Evolutionary conservation across 2,888 invertebrate species (phyloP).

Genomic region (Oligia latruncula): DNA sequence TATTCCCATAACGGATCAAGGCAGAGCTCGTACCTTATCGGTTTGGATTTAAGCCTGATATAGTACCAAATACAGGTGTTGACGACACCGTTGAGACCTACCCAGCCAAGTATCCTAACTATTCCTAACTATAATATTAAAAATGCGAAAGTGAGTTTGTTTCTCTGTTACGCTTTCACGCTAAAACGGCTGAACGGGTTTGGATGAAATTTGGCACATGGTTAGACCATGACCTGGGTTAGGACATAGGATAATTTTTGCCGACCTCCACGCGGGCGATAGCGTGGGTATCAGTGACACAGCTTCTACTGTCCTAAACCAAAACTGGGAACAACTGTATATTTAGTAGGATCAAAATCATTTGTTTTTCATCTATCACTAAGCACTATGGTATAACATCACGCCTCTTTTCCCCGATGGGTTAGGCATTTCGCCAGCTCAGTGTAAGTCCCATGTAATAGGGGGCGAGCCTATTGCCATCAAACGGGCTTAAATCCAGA

Average conservation of each 20-base stretch:
- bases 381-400: background rate
- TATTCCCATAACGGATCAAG: constrained; percentile 42
- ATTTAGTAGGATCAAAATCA: background rate
- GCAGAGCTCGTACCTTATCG: constrained; percentile 19
- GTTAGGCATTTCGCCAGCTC: background rate
- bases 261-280: background rate
- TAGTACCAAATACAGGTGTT: constrained; percentile 6
- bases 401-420: background rate
- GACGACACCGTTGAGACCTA: constrained; percentile 1
- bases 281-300: background rate
- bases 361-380: constrained; percentile 6
- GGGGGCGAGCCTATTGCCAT: background rate
- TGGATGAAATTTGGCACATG: background rate
- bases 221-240: background rate
- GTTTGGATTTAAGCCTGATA: constrained; percentile 34
- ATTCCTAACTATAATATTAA: background rate
- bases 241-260: background rate
- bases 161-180: background rate
- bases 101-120: background rate
- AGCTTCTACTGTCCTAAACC: background rate
- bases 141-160: background rate
- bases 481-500: background rate
- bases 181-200: background rate
- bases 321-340: background rate
- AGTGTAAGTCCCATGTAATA: too few species aligned